Evolutionary conservation across 2,888 invertebrate genomes (phyloP).

Genomic region (Scaptomyza polygonia): DNA sequence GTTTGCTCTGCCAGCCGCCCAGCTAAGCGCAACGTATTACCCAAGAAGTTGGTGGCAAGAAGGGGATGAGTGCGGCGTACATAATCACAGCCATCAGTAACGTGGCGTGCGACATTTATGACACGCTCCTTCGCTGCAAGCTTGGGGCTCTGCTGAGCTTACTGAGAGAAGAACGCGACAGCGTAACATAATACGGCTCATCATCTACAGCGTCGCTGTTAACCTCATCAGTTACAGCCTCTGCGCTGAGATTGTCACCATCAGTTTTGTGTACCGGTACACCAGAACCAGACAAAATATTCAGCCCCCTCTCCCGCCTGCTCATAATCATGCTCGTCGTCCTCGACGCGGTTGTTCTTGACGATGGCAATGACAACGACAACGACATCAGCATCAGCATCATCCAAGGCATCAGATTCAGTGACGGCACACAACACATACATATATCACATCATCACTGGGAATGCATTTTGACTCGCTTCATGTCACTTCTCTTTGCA

Average conservation of each 20-base stretch:
- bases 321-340: constrained; percentile 58
- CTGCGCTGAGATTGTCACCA: constrained; percentile 65
- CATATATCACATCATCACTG: constrained; percentile 77
- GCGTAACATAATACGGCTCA: constrained; percentile 77
- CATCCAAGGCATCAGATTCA: constrained; percentile 35
- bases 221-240: constrained; percentile 77
- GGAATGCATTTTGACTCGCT: constrained; percentile 80
- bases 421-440: constrained; percentile 60
- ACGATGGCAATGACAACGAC: constrained; percentile 26
- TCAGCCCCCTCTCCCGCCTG: too few relatives aligned
- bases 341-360: constrained; percentile 46
- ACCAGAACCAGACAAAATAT: background rate
- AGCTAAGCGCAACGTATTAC: constrained; percentile 50
- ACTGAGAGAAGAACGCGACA: constrained; percentile 17
- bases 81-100: constrained; percentile 79
- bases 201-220: constrained; percentile 67
- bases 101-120: constrained; percentile 78
- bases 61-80: constrained; percentile 5
- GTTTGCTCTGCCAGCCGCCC: constrained; percentile 18
- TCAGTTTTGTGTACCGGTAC: constrained; percentile 36
- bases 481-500: constrained; percentile 68
- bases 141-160: constrained; percentile 9
- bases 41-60: background rate
- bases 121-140: constrained; percentile 61
- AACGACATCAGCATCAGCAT: constrained; percentile 33